Evolutionary conservation across 1,140 invertebrate species (phyloP), one percentile per base, ranked within the genome.

Genomic region (Aphelenchoides avenae): DNA sequence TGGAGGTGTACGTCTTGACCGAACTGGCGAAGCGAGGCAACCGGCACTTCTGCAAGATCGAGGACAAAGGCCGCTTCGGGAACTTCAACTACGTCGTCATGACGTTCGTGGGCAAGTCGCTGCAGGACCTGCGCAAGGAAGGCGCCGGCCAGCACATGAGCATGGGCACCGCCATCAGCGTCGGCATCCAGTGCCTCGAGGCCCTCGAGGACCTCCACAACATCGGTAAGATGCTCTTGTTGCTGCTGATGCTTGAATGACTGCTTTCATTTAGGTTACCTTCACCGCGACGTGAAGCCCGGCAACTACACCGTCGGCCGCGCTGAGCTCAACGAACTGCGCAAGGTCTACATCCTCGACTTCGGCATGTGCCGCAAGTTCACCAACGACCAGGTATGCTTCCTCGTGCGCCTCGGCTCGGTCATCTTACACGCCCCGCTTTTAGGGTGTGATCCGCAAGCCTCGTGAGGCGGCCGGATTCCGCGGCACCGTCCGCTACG

Each of bases 41-140:
- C 33, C 62, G 66, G 34, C 66, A 69, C 39, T 69, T 69, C 52
- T 69, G 66, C 33, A 71, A 66, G 47, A 71, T 71, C 30, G 69
- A 71, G 29, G 65, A 71, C 41, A 68, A 68, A 31, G 67, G 67
- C n/a, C 69, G 60, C 41, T 68, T 44, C 46, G 66, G 66, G 9
- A 66, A 34, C 30, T 70, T 70, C 64, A 71, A 71, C 44, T 70
- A 71, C 31, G 61, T 72, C 26, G 68, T 71, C 3, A 71, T 71
- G 68, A 72, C 68, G 7, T 47, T 71, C 4, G 70, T 71, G 31
- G 68, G 68, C 11, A 71, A 71, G 40, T 72, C 68, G 3, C 55
- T 71, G 7, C 68, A 72, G 27, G 68, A 70, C 55, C 37, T 70
- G n/a, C 61, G 67, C 9, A 70, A 70, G 50, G 64, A 57, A 55